Conservation (phyloP, 2,113 vertebrate species). For the Glaucidium brasilianum region DNA sequence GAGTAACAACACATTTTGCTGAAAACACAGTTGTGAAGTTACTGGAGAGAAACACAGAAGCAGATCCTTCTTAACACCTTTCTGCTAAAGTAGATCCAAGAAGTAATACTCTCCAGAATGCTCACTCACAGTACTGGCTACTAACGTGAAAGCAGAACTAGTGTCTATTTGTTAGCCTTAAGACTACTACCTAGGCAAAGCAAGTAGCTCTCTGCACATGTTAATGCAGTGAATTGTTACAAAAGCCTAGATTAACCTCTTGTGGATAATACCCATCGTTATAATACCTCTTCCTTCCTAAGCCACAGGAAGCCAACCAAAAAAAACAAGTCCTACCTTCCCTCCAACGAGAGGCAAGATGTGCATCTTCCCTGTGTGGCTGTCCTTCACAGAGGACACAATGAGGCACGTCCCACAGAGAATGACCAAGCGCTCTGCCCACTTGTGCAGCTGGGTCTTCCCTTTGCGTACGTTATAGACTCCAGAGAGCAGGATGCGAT, state of each 20-base stretch:
- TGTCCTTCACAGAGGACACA: constrained; percentile 94
- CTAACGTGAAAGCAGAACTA: not conserved
- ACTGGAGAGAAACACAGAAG: not conserved
- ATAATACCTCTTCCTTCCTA: not conserved
- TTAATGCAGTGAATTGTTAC: not conserved
- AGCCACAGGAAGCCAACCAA: not conserved
- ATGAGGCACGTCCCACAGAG: constrained; percentile 95
- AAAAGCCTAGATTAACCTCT: not conserved
- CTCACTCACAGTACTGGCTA: not conserved
- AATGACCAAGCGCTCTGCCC: constrained; percentile 92
- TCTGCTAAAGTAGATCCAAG: not conserved
- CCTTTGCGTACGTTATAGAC: constrained; percentile 93
- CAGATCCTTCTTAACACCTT: not conserved
- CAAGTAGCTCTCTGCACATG: not conserved
- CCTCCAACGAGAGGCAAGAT: constrained; percentile 93
- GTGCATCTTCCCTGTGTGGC: constrained; percentile 94
- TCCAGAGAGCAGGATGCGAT: constrained; percentile 88
- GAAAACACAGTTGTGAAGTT: not conserved
- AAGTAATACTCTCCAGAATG: not conserved
- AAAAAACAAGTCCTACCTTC: constrained; percentile 84
- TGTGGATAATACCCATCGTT: not conserved
- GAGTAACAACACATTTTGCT: not conserved
- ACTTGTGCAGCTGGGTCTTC: constrained; percentile 96
- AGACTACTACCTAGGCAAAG: not conserved
- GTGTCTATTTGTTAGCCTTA: not conserved